phyloP scores from a whole-genome alignment of 2,888 invertebrate species.

The Cosmorhoe ocellata region DNA sequence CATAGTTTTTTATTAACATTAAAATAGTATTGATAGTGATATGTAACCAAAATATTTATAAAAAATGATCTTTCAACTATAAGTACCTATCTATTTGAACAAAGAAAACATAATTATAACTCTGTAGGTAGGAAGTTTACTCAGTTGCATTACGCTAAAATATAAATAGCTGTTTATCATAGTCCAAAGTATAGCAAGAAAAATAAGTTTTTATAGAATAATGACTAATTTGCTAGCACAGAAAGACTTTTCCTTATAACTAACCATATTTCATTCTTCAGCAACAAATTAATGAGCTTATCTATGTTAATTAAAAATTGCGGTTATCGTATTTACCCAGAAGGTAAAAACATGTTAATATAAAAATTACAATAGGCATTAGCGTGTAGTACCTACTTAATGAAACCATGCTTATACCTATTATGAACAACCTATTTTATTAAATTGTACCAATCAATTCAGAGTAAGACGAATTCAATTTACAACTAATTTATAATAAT shows the following conservation, averaged over 20 bases:
- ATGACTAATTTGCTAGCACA: background rate
- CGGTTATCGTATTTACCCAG: conserved; percentile 22
- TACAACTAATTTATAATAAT: too few species aligned
- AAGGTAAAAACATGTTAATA: conserved; percentile 17
- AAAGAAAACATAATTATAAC: too few species aligned
- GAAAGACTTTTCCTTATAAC: conserved; percentile 9
- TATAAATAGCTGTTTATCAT: background rate
- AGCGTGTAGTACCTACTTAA: background rate
- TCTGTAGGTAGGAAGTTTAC: too few species aligned
- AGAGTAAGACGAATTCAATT: too few species aligned
- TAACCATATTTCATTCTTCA: background rate
- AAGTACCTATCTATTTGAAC: too few species aligned
- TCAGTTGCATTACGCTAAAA: too few species aligned
- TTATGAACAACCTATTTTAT: background rate
- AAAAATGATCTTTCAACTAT: too few species aligned
- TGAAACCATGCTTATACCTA: background rate
- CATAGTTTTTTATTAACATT: too few species aligned
- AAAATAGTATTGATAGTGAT: too few species aligned
- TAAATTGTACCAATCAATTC: background rate
- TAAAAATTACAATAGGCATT: background rate
- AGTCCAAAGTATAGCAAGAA: conserved; percentile 4
- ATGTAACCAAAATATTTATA: too few species aligned
- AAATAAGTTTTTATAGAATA: background rate
- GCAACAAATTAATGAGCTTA: conserved; percentile 9
- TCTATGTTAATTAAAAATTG: conserved; percentile 17